Conservation (phyloP, 2,113 vertebrate genomes). For the Gulo gulo region DNA sequence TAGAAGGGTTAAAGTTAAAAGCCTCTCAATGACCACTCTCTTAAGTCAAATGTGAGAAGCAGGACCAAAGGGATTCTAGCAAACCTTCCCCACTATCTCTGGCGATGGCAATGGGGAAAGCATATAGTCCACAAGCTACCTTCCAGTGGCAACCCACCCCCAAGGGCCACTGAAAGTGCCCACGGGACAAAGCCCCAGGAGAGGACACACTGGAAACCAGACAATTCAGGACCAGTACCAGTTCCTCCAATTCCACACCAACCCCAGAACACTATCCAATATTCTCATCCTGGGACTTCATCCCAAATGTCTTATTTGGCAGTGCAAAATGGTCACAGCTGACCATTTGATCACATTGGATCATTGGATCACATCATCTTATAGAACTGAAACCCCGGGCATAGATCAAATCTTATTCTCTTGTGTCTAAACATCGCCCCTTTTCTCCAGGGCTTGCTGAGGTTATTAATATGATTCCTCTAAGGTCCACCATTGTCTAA, state of each 20-base stretch:
- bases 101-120: neutral
- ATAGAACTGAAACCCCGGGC: neutral
- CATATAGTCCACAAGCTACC: neutral
- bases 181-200: neutral
- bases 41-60: neutral
- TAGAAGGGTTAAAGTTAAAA: conserved; percentile 26
- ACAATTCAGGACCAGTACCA: neutral
- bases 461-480: neutral
- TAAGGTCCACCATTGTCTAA: neutral
- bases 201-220: neutral
- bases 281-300: neutral
- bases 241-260: neutral
- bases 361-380: neutral
- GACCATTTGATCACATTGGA: neutral
- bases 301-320: neutral
- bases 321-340: neutral
- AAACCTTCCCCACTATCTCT: neutral
- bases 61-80: neutral
- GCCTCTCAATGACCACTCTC: neutral
- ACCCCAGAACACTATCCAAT: neutral
- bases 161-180: neutral
- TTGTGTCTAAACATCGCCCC: neutral
- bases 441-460: neutral
- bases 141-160: neutral
- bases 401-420: neutral